A percentile compares a stretch with the other conserved stretches of the same genome.
These are phyloP conservation scores for Montipora capricornis DNA, from an alignment of 64 coral and sea anemone genomes.

Conservation along the genomic window DNA sequence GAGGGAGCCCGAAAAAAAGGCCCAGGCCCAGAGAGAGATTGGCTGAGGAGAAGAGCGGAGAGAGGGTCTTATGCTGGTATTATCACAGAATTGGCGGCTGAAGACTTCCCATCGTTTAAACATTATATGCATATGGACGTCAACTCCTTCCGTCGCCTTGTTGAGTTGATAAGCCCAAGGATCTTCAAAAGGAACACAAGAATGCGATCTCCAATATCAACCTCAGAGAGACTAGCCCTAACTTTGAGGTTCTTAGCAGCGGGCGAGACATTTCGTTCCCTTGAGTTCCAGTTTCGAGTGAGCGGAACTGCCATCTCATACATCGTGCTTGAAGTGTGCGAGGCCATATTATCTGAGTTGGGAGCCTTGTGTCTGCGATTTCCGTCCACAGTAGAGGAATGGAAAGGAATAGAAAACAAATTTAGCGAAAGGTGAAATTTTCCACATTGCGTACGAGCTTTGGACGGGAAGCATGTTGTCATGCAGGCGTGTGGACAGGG, in stretches of 20 bases:
- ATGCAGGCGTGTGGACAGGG: conserved; percentile 51
- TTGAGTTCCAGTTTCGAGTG: not conserved
- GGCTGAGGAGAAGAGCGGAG: not conserved
- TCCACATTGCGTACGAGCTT: conserved; percentile 24
- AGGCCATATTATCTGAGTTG: conserved; percentile 30
- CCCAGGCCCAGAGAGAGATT: not conserved
- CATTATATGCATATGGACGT: not conserved
- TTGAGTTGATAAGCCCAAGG: not conserved
- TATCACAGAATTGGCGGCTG: not conserved
- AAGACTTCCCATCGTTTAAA: not conserved
- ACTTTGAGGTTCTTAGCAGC: too few relatives aligned
- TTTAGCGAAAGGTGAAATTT: conserved; percentile 52
- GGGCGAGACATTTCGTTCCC: too few relatives aligned
- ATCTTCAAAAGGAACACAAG: not conserved
- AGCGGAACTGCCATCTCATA: not conserved
- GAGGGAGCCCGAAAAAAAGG: not conserved
- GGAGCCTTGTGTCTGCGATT: conserved; percentile 48
- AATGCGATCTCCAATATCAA: not conserved
- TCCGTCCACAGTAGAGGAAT: conserved; percentile 40
- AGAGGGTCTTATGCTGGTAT: not conserved
- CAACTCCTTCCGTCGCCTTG: not conserved
- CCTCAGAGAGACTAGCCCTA: too few relatives aligned
- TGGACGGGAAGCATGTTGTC: conserved; percentile 14
- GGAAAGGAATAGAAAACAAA: conserved; percentile 46
- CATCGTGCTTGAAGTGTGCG: not conserved